Evolutionary conservation across 2,888 invertebrate genomes (phyloP).

Genomic region (Syrphus vitripennis): DNA sequence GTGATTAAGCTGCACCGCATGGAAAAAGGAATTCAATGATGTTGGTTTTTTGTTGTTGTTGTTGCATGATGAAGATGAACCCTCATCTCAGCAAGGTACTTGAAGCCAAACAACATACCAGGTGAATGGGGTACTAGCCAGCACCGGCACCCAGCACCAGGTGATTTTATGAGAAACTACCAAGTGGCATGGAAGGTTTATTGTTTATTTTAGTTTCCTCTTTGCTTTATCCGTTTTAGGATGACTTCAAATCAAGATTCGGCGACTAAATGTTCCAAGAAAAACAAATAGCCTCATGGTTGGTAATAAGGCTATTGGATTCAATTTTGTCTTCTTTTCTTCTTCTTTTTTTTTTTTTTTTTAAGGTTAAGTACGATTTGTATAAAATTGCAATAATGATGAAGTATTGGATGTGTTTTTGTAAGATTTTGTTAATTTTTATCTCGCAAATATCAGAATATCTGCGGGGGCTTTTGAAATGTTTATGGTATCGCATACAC

Average conservation of each 20-base stretch:
- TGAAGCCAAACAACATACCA: slow-evolving; percentile 21
- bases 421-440: not conserved
- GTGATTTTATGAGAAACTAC: slow-evolving; percentile 69
- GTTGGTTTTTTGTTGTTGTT: not conserved
- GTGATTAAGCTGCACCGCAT: slow-evolving; percentile 53
- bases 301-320: slow-evolving; percentile 8
- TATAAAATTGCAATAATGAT: slow-evolving; percentile 16
- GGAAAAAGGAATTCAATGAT: slow-evolving; percentile 12
- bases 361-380: not conserved
- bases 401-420: not conserved
- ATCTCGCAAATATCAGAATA: slow-evolving; percentile 2
- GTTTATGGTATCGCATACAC: slow-evolving; percentile 7
- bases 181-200: slow-evolving; percentile 44
- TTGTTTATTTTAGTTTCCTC: slow-evolving; percentile 20
- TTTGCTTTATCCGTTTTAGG: not conserved
- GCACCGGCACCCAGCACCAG: slow-evolving; percentile 45
- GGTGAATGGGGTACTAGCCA: slow-evolving; percentile 30
- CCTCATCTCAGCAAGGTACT: slow-evolving; percentile 40
- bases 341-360: not conserved
- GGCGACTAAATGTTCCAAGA: slow-evolving; percentile 51
- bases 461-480: slow-evolving; percentile 21
- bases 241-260: slow-evolving; percentile 40
- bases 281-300: slow-evolving; percentile 50
- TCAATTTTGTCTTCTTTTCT: not conserved
- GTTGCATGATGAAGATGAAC: slow-evolving; percentile 3